Conservation (phyloP, 2,888 invertebrate species). For the Branchellion lobata region DNA sequence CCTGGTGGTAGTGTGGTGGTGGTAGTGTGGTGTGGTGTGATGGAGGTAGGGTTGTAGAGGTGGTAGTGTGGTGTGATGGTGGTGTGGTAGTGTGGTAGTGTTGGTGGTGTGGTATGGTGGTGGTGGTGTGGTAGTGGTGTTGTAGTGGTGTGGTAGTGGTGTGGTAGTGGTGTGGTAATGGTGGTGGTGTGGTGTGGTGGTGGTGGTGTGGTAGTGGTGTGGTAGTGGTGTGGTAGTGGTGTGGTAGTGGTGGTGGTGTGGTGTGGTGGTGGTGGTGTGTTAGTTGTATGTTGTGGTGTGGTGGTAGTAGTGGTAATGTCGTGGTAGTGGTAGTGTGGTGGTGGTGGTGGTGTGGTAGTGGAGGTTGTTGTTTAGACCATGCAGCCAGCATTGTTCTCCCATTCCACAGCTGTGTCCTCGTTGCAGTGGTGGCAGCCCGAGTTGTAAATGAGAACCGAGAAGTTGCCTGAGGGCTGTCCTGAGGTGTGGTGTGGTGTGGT, state of each 20-base stretch:
- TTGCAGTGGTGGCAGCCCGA: slow-evolving; percentile 59
- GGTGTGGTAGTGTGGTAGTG: no score
- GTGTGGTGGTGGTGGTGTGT: slow-evolving; percentile 36
- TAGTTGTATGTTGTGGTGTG: no score
- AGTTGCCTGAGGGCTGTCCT: slow-evolving; percentile 54
- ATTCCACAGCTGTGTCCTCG: not conserved
- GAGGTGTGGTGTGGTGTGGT: slow-evolving; percentile 43
- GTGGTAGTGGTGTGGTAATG: slow-evolving; percentile 38
- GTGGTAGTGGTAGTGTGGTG: slow-evolving; percentile 13
- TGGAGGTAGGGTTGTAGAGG: slow-evolving; percentile 52
- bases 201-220: slow-evolving; percentile 57
- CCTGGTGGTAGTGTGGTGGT: slow-evolving; percentile 33
- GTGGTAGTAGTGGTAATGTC: slow-evolving; percentile 52
- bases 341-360: no score
- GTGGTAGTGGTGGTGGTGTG: slow-evolving; percentile 52
- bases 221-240: slow-evolving; percentile 58
- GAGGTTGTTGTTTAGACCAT: no score
- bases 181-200: not conserved
- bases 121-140: slow-evolving; percentile 61
- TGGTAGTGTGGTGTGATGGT: not conserved
- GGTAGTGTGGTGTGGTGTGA: slow-evolving; percentile 20
- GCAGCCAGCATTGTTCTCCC: slow-evolving; percentile 49
- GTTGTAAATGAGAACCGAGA: slow-evolving; percentile 58
- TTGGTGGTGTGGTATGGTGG: no score
- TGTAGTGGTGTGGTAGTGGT: slow-evolving; percentile 53